phyloP scores from a whole-genome alignment of 1,140 invertebrate species.

The Glossosoma conforme region DNA sequence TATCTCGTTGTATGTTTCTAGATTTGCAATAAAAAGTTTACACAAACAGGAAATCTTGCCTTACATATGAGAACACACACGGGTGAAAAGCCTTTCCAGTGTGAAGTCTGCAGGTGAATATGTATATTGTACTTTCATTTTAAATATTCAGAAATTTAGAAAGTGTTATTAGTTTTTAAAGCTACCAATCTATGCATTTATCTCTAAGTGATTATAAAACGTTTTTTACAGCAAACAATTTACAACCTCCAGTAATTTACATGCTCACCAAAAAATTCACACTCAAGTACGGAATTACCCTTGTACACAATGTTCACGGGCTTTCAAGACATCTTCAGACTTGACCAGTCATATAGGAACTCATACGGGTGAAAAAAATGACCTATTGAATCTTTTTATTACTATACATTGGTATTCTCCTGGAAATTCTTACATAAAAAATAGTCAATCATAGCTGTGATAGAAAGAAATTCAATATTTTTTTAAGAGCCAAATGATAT shows the following conservation, averaged over 20 bases:
- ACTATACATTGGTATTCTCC: background rate
- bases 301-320: conserved; percentile 9
- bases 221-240: conserved; percentile 19
- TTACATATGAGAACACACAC: conserved; percentile 18
- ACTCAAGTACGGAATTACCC: conserved; percentile 7
- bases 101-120: conserved; percentile 21
- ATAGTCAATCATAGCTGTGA: too few species aligned
- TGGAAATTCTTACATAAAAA: too few species aligned
- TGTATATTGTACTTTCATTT: background rate
- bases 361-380: conserved; percentile 11
- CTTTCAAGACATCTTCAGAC: conserved; percentile 12
- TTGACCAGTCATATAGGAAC: conserved; percentile 10
- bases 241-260: conserved; percentile 12
- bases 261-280: conserved; percentile 15
- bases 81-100: conserved; percentile 18
- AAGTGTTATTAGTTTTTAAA: too few species aligned
- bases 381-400: background rate
- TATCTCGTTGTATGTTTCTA: conserved; percentile 6
- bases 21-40: conserved; percentile 18
- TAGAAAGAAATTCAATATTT: too few species aligned
- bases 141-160: background rate
- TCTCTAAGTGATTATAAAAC: conserved; percentile 3
- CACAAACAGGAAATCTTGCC: conserved; percentile 11
- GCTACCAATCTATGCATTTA: too few species aligned
- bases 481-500: too few species aligned